phyloP scores from a whole-genome alignment of 1,140 invertebrate genomes.

The Diabrotica virgifera region DNA sequence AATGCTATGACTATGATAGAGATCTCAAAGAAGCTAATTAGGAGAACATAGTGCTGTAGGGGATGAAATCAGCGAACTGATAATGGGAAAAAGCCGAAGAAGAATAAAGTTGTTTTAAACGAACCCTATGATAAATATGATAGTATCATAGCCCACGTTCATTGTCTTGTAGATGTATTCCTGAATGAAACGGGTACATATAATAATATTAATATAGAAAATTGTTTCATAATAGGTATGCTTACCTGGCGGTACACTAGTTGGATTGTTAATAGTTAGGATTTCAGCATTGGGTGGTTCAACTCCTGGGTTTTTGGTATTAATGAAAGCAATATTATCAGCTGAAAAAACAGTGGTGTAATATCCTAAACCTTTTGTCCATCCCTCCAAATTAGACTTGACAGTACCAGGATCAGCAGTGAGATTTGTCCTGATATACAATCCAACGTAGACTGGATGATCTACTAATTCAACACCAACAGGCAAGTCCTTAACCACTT shows the following conservation, averaged over 20 bases:
- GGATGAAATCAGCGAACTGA: no score
- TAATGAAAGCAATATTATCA: not conserved
- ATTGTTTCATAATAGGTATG: no score
- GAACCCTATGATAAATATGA: no score
- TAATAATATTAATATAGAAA: no score
- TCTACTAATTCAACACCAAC: constrained; percentile 73
- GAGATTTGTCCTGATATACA: constrained; percentile 9
- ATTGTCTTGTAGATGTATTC: no score
- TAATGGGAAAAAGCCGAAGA: no score
- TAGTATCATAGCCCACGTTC: no score
- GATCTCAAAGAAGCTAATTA: no score
- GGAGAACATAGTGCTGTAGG: no score
- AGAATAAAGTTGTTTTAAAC: no score
- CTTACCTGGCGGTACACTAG: not conserved
- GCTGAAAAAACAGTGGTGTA: not conserved
- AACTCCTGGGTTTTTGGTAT: not conserved
- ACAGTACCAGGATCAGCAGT: not conserved
- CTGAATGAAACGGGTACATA: no score
- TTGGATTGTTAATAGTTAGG: not conserved
- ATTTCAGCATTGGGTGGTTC: not conserved
- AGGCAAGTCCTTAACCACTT: constrained; percentile 61
- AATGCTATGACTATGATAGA: no score
- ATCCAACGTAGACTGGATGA: constrained; percentile 54
- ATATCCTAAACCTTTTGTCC: not conserved
- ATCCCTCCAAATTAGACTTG: not conserved